phyloP scores from a whole-genome alignment of 2,113 vertebrate genomes.

The Petrocephalus microphthalmus region DNA sequence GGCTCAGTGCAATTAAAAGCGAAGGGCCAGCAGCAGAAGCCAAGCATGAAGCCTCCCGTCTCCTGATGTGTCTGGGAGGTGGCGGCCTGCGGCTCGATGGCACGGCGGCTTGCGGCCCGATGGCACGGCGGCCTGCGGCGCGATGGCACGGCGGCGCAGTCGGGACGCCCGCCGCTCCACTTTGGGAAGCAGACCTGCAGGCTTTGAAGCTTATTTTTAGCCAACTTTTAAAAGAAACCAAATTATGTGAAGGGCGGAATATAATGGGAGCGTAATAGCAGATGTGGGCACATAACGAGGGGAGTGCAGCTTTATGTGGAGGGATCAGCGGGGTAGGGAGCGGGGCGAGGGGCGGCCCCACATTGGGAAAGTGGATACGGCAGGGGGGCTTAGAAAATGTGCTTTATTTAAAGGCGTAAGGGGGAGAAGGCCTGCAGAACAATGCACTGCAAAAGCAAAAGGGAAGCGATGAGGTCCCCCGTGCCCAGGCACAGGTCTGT shows the following conservation, averaged over 20 bases:
- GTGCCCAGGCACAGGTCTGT: too few relatives aligned
- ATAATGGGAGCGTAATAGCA: slow-evolving; percentile 1
- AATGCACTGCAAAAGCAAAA: too few relatives aligned
- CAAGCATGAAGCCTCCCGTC: not conserved
- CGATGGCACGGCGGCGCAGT: not conserved
- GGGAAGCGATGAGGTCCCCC: too few relatives aligned
- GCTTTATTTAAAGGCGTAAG: not conserved
- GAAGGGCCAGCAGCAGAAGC: not conserved
- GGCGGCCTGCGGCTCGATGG: not conserved
- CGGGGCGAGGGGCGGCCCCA: too few relatives aligned
- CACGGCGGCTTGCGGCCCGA: not conserved
- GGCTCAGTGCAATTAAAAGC: not conserved
- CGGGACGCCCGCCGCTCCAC: not conserved
- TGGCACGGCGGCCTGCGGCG: not conserved
- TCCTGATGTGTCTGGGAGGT: not conserved
- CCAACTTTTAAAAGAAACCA: not conserved
- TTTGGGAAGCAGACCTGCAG: not conserved
- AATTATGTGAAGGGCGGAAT: not conserved
- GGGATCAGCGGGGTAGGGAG: not conserved
- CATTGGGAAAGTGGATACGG: not conserved
- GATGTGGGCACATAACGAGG: not conserved
- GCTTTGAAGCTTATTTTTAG: slow-evolving; percentile 5
- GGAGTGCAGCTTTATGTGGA: not conserved
- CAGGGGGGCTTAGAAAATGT: not conserved
- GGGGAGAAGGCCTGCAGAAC: not conserved